phyloP scores from a whole-genome alignment of 2,797 vertebrate genomes.

The Acrossocheilus wenchowensis region DNA sequence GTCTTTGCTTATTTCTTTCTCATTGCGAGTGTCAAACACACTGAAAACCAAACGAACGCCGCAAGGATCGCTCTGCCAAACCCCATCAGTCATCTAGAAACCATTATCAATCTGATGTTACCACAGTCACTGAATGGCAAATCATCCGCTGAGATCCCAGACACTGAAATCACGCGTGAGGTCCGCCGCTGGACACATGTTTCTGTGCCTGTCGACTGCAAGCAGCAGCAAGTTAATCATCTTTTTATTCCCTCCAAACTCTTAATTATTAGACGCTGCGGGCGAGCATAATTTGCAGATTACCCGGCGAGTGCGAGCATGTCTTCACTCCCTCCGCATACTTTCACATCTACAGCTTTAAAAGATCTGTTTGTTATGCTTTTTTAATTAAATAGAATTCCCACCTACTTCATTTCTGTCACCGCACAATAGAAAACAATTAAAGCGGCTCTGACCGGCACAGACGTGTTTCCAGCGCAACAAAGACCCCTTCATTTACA shows the following conservation, averaged over 20 bases:
- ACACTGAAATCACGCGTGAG: not conserved
- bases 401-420: slow-evolving; percentile 33
- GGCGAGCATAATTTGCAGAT: slow-evolving; percentile 73
- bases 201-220: slow-evolving; percentile 59
- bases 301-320: slow-evolving; percentile 75
- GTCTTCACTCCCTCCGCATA: slow-evolving; percentile 67
- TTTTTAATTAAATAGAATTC: slow-evolving; percentile 54
- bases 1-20: slow-evolving; percentile 26
- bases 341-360: slow-evolving; percentile 56
- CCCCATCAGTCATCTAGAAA: slow-evolving; percentile 42
- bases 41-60: not conserved
- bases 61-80: slow-evolving; percentile 14
- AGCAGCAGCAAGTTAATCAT: slow-evolving; percentile 78
- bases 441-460: slow-evolving; percentile 53
- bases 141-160: not conserved
- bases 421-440: slow-evolving; percentile 62
- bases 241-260: slow-evolving; percentile 69
- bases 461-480: slow-evolving; percentile 50
- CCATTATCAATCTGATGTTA: slow-evolving; percentile 36
- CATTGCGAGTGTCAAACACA: slow-evolving; percentile 15
- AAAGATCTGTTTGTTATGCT: slow-evolving; percentile 51
- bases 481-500: not conserved
- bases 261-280: slow-evolving; percentile 72
- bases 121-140: not conserved
- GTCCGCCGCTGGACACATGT: slow-evolving; percentile 35